phyloP scores from a whole-genome alignment of 2,888 invertebrate species.

The Stenolophus ochropezus region DNA sequence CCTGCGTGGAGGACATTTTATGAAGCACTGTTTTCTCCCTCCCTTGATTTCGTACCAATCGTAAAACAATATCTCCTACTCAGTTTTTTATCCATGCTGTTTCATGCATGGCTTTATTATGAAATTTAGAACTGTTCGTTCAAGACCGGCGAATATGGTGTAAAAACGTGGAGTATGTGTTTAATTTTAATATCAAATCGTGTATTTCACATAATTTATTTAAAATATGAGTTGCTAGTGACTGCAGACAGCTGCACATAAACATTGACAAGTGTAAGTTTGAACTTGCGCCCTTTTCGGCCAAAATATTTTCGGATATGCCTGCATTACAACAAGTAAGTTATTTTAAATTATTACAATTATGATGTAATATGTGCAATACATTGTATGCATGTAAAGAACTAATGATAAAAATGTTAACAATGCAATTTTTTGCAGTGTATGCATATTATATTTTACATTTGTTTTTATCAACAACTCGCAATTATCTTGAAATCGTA shows the following conservation, averaged over 20 bases:
- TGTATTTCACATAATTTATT: not conserved
- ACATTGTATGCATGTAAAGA: not conserved
- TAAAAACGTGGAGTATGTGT: constrained; percentile 46
- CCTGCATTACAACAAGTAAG: constrained; percentile 55
- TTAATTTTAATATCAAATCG: constrained; percentile 14
- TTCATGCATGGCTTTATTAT: constrained; percentile 52
- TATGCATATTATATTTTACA: not conserved
- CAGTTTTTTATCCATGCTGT: constrained; percentile 4
- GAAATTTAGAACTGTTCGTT: constrained; percentile 54
- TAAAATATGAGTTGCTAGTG: constrained; percentile 50
- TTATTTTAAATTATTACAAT: not conserved
- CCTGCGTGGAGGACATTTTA: constrained; percentile 5
- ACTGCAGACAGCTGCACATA: constrained; percentile 44
- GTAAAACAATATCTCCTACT: constrained; percentile 13
- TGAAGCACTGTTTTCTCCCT: constrained; percentile 9
- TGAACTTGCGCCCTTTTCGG: constrained; percentile 4
- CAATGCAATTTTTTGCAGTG: not conserved
- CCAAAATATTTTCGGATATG: constrained; percentile 30
- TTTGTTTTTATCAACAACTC: constrained; percentile 9
- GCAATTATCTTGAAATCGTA: not conserved
- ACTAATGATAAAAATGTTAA: not conserved
- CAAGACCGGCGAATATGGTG: constrained; percentile 28
- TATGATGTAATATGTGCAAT: not conserved
- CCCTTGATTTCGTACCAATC: constrained; percentile 27
- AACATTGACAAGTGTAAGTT: constrained; percentile 13